Evolutionary conservation across 2,113 vertebrate genomes (phyloP).

Genomic region (Amphiprion ocellaris): DNA sequence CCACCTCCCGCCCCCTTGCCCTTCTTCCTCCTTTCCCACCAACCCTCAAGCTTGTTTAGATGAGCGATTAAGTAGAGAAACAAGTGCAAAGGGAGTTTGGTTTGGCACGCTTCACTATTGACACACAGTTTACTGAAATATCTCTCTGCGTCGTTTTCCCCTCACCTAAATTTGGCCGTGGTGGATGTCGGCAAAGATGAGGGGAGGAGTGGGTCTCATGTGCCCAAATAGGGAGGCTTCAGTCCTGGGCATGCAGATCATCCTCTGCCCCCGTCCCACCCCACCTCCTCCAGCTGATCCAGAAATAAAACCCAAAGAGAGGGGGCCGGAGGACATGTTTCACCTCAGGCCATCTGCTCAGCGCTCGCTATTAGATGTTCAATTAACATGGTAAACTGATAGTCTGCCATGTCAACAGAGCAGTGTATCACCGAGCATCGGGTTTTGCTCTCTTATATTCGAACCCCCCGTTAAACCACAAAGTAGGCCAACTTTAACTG

Average conservation of each 20-base stretch:
- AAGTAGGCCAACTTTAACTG: constrained; percentile 47
- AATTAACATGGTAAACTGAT: constrained; percentile 76
- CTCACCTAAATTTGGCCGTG: constrained; percentile 74
- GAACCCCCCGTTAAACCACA: constrained; percentile 41
- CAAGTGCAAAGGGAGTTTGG: constrained; percentile 84
- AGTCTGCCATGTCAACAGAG: constrained; percentile 70
- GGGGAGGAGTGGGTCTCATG: constrained; percentile 66
- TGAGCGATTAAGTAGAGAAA: constrained; percentile 84
- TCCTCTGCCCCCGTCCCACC: constrained; percentile 60
- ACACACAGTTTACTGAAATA: constrained; percentile 83
- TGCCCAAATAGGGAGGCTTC: constrained; percentile 74
- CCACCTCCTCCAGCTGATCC: constrained; percentile 70
- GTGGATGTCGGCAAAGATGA: constrained; percentile 74
- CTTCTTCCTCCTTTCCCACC: constrained; percentile 76
- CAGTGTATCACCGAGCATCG: constrained; percentile 53
- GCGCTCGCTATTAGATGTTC: constrained; percentile 73
- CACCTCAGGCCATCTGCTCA: constrained; percentile 69
- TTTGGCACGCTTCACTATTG: constrained; percentile 78
- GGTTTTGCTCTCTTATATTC: constrained; percentile 15
- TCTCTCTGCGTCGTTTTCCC: constrained; percentile 75
- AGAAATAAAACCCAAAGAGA: constrained; percentile 72
- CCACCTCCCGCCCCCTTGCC: constrained; percentile 66
- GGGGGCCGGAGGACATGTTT: constrained; percentile 62
- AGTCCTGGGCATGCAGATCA: constrained; percentile 60
- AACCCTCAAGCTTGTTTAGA: constrained; percentile 84